Evolutionary conservation across 64 coral and sea anemone species (phyloP).

Genomic region (Montipora efflorescens): DNA sequence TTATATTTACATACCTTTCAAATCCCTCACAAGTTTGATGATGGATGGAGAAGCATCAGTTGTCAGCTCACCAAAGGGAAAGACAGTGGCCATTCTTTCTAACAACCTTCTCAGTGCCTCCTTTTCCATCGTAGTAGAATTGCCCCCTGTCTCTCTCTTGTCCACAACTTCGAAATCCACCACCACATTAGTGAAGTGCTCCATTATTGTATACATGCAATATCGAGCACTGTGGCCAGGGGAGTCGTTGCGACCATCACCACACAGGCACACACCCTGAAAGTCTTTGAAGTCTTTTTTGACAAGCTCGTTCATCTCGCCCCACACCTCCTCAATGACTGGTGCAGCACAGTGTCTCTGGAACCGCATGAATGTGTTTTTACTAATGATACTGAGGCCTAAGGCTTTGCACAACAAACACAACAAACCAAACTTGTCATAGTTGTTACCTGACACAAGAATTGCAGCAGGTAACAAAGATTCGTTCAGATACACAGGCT

Average conservation of each 20-base stretch:
- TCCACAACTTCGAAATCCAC: slow-evolving; percentile 35
- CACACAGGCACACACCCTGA: slow-evolving; percentile 21
- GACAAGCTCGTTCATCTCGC: slow-evolving; percentile 13
- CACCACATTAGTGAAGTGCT: slow-evolving; percentile 51
- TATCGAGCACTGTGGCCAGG: slow-evolving; percentile 50
- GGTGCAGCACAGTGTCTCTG: slow-evolving; percentile 26
- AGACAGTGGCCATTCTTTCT: background rate
- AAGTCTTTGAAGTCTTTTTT: background rate
- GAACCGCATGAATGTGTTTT: background rate
- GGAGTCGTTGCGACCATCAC: slow-evolving; percentile 74
- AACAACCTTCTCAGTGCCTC: slow-evolving; percentile 57
- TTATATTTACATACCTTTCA: slow-evolving; percentile 54
- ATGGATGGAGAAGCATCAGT: slow-evolving; percentile 67
- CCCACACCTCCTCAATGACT: slow-evolving; percentile 36
- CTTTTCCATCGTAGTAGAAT: slow-evolving; percentile 61
- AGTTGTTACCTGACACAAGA: slow-evolving; percentile 49
- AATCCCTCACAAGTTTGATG: slow-evolving; percentile 64
- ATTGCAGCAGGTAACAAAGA: slow-evolving; percentile 2
- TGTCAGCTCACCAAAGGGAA: slow-evolving; percentile 13
- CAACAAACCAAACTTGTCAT: slow-evolving; percentile 21
- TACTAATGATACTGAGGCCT: background rate
- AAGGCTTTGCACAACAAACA: slow-evolving; percentile 14
- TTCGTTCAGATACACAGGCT: slow-evolving; percentile 32
- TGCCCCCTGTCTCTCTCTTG: slow-evolving; percentile 26
- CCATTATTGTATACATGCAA: slow-evolving; percentile 66